A percentile compares a stretch with the other conserved stretches of the same genome.
Evolutionary conservation across 2,888 invertebrate species (phyloP).

Genomic region (Idaea biselata): DNA sequence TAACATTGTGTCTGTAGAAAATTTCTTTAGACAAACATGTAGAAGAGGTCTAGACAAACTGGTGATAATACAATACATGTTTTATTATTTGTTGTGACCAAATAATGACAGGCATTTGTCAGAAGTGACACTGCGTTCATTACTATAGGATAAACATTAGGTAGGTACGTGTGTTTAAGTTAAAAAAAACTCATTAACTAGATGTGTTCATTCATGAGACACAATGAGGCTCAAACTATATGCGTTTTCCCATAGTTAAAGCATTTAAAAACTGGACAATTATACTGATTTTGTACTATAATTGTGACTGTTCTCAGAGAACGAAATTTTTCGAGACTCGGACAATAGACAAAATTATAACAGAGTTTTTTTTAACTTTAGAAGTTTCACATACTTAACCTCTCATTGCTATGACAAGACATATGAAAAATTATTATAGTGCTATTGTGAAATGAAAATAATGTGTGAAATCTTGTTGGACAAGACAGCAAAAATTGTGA

Average conservation of each 20-base stretch:
- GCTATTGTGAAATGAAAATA: constrained; percentile 56
- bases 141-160: constrained; percentile 18
- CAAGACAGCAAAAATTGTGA: background rate
- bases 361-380: constrained; percentile 61
- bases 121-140: constrained; percentile 25
- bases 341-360: constrained; percentile 79
- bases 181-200: constrained; percentile 23
- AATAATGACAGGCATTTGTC: constrained; percentile 41
- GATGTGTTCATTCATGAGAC: constrained; percentile 16
- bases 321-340: constrained; percentile 61
- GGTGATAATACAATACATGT: constrained; percentile 36
- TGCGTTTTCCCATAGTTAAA: constrained; percentile 74
- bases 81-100: constrained; percentile 38
- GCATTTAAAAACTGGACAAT: constrained; percentile 73
- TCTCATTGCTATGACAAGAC: constrained; percentile 70
- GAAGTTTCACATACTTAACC: constrained; percentile 75
- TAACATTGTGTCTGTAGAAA: background rate
- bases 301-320: constrained; percentile 79
- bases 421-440: constrained; percentile 70
- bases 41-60: background rate
- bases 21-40: background rate
- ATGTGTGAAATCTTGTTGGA: constrained; percentile 36
- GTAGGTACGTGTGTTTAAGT: constrained; percentile 10
- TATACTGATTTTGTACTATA: constrained; percentile 75
- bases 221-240: constrained; percentile 70